These are phyloP conservation scores for Oryzaephilus surinamensis DNA, from an alignment of 1,140 invertebrate genomes.

Conservation along the genomic window DNA sequence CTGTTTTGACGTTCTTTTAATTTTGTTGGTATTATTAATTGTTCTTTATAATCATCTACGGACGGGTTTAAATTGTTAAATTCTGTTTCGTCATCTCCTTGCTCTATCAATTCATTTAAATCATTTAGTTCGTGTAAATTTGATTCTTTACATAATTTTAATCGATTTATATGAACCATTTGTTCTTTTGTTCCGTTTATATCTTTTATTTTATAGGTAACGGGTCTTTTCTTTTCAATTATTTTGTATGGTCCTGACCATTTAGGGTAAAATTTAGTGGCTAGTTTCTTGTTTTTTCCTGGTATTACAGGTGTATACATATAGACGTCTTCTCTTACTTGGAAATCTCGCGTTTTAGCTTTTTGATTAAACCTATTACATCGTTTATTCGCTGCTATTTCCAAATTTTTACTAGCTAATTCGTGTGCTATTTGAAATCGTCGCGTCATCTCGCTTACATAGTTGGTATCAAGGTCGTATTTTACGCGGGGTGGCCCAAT, in stretches of 20 bases:
- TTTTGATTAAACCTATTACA: conserved; percentile 1
- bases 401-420: neutral
- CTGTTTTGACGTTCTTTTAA: no score
- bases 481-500: neutral
- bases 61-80: no score
- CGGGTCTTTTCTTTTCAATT: neutral
- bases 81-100: no score
- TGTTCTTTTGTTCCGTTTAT: no score
- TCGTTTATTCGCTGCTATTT: neutral
- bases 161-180: no score
- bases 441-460: neutral
- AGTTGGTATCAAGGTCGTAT: neutral
- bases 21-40: no score
- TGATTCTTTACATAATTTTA: no score
- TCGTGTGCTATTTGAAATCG: neutral
- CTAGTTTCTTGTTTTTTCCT: neutral
- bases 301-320: neutral
- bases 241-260: neutral
- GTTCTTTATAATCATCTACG: no score
- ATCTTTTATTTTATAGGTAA: no score
- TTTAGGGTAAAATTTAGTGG: no score
- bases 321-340: neutral
- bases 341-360: neutral
- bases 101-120: no score
- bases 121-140: no score